phyloP scores from a whole-genome alignment of 1,140 invertebrate species.

The Drosophila asahinai region DNA sequence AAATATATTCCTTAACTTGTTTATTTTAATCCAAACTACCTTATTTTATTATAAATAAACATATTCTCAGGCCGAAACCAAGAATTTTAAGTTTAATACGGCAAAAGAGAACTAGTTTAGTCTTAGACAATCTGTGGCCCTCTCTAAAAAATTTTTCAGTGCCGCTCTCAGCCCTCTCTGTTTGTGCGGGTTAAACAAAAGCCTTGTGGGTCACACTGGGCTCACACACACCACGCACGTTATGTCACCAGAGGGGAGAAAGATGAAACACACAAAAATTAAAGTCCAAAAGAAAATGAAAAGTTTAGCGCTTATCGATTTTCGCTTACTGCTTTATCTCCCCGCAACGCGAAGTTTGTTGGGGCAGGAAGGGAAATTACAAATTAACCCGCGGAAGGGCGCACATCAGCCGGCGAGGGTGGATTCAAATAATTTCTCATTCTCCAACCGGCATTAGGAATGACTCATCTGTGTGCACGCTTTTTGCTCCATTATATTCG shows the following conservation, averaged over 20 bases:
- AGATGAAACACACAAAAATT: conserved; percentile 58
- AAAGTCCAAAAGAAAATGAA: conserved; percentile 55
- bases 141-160: not conserved
- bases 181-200: conserved; percentile 50
- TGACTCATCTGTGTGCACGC: conserved; percentile 42
- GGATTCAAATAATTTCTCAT: conserved; percentile 14
- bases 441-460: not conserved
- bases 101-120: too few relatives aligned
- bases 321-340: conserved; percentile 47
- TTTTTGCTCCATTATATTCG: conserved; percentile 12
- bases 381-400: conserved; percentile 10
- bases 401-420: conserved; percentile 30
- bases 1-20: too few relatives aligned
- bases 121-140: not conserved
- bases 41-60: too few relatives aligned
- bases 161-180: not conserved
- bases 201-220: conserved; percentile 61
- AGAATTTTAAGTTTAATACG: too few relatives aligned
- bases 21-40: too few relatives aligned
- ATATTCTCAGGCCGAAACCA: too few relatives aligned
- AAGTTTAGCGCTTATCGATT: conserved; percentile 71
- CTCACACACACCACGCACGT: conserved; percentile 41
- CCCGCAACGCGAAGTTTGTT: conserved; percentile 58
- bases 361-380: conserved; percentile 57
- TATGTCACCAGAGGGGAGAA: conserved; percentile 54